Evolutionary conservation across 2,797 vertebrate genomes (phyloP).

Genomic region (Liparis tanakae): DNA sequence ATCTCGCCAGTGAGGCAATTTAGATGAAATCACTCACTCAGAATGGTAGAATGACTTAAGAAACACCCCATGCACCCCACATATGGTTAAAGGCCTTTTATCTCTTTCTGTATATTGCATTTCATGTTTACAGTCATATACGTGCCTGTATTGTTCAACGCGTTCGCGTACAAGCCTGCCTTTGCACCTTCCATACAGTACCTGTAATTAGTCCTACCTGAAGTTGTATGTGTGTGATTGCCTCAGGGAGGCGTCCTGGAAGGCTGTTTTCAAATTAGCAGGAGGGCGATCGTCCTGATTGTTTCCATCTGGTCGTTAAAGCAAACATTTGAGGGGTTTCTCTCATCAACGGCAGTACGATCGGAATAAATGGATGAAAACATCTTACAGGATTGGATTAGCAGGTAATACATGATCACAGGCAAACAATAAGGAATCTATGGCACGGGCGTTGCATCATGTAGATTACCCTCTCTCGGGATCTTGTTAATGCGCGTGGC

Average conservation of each 20-base stretch:
- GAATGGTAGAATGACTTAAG: conserved; percentile 43
- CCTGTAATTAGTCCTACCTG: conserved; percentile 83
- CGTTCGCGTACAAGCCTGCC: conserved; percentile 51
- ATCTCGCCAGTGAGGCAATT: conserved; percentile 31
- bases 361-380: conserved; percentile 45
- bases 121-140: conserved; percentile 46
- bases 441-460: conserved; percentile 27
- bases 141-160: conserved; percentile 57
- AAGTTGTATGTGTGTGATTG: conserved; percentile 77
- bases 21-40: conserved; percentile 32
- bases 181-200: conserved; percentile 67
- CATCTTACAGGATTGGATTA: conserved; percentile 46
- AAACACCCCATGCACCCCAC: conserved; percentile 39
- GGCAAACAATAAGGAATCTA: conserved; percentile 22
- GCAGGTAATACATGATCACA: conserved; percentile 14
- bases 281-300: conserved; percentile 80
- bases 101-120: conserved; percentile 45
- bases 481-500: conserved; percentile 22
- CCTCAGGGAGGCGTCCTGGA: conserved; percentile 78
- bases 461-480: conserved; percentile 24
- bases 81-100: conserved; percentile 35
- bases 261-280: conserved; percentile 81
- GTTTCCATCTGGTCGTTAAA: conserved; percentile 84
- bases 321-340: conserved; percentile 53
- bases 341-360: conserved; percentile 33